Evolutionary conservation across 2,888 invertebrate species (phyloP), one percentile per base, ranked within the genome.

Genomic region (Leucophenga maculata): DNA sequence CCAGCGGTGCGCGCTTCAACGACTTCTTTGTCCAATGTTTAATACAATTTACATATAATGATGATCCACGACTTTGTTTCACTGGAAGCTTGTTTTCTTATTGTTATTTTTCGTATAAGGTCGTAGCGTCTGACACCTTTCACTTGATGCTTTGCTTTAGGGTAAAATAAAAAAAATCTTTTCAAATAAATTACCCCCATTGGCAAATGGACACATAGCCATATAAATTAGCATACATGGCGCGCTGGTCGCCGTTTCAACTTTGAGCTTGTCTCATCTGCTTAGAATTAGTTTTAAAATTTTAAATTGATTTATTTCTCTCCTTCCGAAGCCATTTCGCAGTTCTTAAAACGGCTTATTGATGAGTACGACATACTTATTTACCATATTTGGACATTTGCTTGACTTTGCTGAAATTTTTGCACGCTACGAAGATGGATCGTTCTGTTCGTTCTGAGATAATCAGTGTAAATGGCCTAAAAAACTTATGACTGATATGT

Each of bases 121-220:
- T 50, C 50, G 18, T 18, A 14, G n/a, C 11, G 50, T 50, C 50
- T 31, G 18, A 64, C 62, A 64, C 62, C 62, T 64, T 64, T 64
- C 62, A 64, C 62, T 64, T 64, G 62, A 22, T 48, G 62, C 26
- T 60, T 39, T 39, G 14, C 39, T 39, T 39, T 8, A 32, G 31
- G 59, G 60, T 46, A 65, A 46, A 64, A 66, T 64, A 73, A 74
- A 71, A 68, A 72, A n/a, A 39, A 60, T 31, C 39, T 60, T 32
- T 18, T 60, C 22, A 48, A 64, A 50, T 50, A 50, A n/a, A 50
- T 18, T 31, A 18, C 60, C 32, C 32, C n/a, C 60, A 18, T 6
- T 26, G 54, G 26, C n/a, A 57, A 57, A 57, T 14, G 6, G n/a
- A 46, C 6, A 46, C 6, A 46, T 46, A 3, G 26, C 39, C 39